Evolutionary conservation across 2,888 invertebrate species (phyloP).

Genomic region (Hypercompe scribonia): DNA sequence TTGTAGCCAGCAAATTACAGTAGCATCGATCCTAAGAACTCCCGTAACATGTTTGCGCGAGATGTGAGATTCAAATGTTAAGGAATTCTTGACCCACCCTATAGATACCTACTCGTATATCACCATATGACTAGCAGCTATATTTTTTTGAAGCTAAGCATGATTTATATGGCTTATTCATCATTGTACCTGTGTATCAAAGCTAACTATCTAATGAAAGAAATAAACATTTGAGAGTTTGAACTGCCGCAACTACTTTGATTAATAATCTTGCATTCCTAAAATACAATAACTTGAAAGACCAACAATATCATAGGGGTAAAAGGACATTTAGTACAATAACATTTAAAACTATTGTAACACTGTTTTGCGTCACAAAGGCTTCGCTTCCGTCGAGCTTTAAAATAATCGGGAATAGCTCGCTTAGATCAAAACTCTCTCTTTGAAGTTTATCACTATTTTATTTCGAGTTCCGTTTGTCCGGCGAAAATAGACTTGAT

Average conservation of each 20-base stretch:
- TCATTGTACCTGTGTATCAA: no score
- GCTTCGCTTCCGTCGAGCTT: conserved; percentile 2
- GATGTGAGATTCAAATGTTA: no score
- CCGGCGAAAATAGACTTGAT: conserved; percentile 8
- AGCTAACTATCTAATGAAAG: no score
- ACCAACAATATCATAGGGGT: neutral
- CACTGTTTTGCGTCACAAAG: conserved; percentile 7
- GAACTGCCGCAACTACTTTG: no score
- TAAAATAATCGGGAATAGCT: conserved; percentile 5
- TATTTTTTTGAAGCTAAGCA: no score
- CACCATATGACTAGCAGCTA: neutral
- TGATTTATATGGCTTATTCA: no score
- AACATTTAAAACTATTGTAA: neutral
- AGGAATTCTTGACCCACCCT: no score
- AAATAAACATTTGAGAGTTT: no score
- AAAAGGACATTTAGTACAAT: neutral
- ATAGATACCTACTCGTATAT: no score
- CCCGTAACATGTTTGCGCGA: no score
- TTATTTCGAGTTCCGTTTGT: conserved; percentile 4
- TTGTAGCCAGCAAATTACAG: no score
- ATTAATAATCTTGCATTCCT: neutral
- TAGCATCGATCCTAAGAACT: no score
- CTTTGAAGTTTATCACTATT: conserved; percentile 9
- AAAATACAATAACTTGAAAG: neutral
- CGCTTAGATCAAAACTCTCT: conserved; percentile 3